Evolutionary conservation across 2,113 vertebrate genomes (phyloP).

Genomic region (Sander vitreus): DNA sequence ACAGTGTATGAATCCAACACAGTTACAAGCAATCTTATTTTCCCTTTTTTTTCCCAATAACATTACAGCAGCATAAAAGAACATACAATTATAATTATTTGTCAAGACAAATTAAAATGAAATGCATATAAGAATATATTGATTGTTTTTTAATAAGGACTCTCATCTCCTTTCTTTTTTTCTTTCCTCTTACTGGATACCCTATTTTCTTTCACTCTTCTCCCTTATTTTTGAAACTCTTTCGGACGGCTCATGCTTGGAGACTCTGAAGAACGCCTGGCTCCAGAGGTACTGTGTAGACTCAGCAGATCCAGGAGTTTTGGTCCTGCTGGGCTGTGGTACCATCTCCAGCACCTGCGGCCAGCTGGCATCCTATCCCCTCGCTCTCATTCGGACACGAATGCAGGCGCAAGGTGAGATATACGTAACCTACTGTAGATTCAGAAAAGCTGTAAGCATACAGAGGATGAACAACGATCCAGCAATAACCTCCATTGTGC

Average conservation of each 20-base stretch:
- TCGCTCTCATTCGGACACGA: conserved; percentile 91
- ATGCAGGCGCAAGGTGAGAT: conserved; percentile 95
- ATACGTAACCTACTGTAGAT: too few species aligned
- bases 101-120: too few species aligned
- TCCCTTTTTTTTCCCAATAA: too few species aligned
- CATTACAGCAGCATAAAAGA: too few species aligned
- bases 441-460: background rate
- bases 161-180: background rate
- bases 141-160: background rate
- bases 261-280: conserved; percentile 93
- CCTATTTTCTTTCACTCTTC: background rate
- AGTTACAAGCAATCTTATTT: too few species aligned
- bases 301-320: conserved; percentile 90
- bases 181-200: background rate
- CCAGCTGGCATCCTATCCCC: conserved; percentile 93
- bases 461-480: background rate
- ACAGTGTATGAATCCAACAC: too few species aligned
- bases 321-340: conserved; percentile 91
- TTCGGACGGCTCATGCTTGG: background rate
- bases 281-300: conserved; percentile 88
- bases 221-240: background rate
- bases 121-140: too few species aligned
- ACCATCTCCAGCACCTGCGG: conserved; percentile 94
- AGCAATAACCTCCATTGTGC: conserved; percentile 22
- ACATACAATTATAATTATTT: too few species aligned